Evolutionary conservation across 1,140 invertebrate species (phyloP).

Genomic region (Micrasema minimum): DNA sequence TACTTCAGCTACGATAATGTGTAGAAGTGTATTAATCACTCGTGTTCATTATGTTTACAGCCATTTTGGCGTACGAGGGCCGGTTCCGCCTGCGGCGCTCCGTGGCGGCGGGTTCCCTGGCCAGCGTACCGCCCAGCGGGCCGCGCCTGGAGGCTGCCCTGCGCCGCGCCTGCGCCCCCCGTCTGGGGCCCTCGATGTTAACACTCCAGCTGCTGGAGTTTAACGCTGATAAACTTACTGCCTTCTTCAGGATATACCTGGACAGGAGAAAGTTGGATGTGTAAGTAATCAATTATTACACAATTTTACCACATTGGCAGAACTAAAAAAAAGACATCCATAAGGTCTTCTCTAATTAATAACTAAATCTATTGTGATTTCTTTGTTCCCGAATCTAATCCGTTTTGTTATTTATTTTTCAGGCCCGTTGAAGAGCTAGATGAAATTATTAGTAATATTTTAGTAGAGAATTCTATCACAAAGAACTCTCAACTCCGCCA

Average conservation of each 20-base stretch:
- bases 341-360: too few relatives aligned
- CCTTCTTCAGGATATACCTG: conserved; percentile 79
- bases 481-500: conserved; percentile 73
- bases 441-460: conserved; percentile 73
- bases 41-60: too few relatives aligned
- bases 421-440: conserved; percentile 74
- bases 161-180: conserved; percentile 60
- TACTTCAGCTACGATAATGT: too few relatives aligned
- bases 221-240: conserved; percentile 75
- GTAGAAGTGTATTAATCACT: too few relatives aligned
- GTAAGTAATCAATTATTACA: conserved; percentile 57
- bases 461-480: conserved; percentile 74
- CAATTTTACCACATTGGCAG: neutral
- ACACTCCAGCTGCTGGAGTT: conserved; percentile 75
- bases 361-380: too few relatives aligned
- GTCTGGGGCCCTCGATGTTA: conserved; percentile 72
- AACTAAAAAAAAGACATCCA: too few relatives aligned
- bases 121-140: conserved; percentile 59
- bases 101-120: conserved; percentile 56
- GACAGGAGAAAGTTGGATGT: conserved; percentile 80
- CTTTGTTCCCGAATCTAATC: too few relatives aligned
- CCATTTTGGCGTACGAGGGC: conserved; percentile 75
- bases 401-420: conserved; percentile 56
- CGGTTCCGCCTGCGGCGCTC: conserved; percentile 71
- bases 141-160: conserved; percentile 36